Percentiles rank a stretch among this genome's conserved stretches.
These are phyloP conservation scores for Frankliniella intonsa DNA, from an alignment of 2,888 invertebrate genomes.

Conservation along the genomic window DNA sequence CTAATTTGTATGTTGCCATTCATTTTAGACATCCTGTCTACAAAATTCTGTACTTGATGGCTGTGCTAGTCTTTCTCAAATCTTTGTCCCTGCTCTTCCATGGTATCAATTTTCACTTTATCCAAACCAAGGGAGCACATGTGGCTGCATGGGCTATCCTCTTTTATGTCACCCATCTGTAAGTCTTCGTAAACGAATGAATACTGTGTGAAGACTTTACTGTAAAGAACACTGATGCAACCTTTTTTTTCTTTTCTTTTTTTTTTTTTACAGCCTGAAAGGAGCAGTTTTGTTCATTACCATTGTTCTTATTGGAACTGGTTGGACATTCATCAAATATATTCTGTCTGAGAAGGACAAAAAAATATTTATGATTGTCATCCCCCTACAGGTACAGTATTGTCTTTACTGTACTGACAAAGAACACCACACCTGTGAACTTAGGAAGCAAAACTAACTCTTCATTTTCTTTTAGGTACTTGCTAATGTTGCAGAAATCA, in stretches of 20 bases:
- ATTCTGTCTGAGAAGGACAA: conserved; percentile 94
- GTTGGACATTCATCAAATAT: conserved; percentile 98
- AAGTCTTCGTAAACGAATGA: conserved; percentile 47
- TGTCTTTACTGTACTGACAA: background rate
- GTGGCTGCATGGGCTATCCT: conserved; percentile 97
- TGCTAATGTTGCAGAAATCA: conserved; percentile 95
- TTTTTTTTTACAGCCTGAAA: conserved; percentile 60
- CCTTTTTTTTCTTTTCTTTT: conserved; percentile 26
- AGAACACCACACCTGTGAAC: too few species aligned
- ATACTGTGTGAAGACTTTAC: conserved; percentile 24
- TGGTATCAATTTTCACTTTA: conserved; percentile 90
- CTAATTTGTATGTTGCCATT: conserved; percentile 14
- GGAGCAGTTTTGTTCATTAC: conserved; percentile 93
- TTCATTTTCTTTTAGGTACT: conserved; percentile 62
- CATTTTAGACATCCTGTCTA: conserved; percentile 70
- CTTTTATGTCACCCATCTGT: conserved; percentile 96
- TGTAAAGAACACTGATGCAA: conserved; percentile 28
- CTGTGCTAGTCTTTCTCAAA: conserved; percentile 85
- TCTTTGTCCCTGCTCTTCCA: conserved; percentile 90
- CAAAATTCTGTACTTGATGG: conserved; percentile 96
- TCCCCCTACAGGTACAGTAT: conserved; percentile 79
- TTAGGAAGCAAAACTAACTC: background rate
- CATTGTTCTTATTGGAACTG: conserved; percentile 93
- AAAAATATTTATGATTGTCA: conserved; percentile 94
- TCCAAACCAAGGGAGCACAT: conserved; percentile 86